These are phyloP conservation scores for Lasioglossum leucozonium DNA, from an alignment of 2,888 invertebrate species.

Conservation along the genomic window DNA sequence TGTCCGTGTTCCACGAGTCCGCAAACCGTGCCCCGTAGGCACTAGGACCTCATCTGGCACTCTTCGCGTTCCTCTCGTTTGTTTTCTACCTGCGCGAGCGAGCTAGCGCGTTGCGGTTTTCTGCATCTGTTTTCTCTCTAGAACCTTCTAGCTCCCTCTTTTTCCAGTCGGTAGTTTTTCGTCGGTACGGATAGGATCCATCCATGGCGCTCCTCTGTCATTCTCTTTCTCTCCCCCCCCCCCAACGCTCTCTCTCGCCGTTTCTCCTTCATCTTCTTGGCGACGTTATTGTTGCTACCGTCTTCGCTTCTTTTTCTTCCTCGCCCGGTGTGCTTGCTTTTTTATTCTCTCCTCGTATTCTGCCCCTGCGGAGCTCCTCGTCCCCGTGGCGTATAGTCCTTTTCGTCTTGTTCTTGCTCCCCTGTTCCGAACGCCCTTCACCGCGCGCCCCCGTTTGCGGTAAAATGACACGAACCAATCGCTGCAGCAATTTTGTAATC, in stretches of 20 bases:
- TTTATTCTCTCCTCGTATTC: constrained; percentile 24
- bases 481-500: constrained; percentile 61
- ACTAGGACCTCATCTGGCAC: constrained; percentile 3
- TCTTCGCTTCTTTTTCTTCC: constrained; percentile 16
- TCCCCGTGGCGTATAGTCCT: not conserved
- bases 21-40: not conserved
- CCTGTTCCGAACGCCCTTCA: not conserved
- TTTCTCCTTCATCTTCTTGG: constrained; percentile 11
- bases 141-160: not conserved
- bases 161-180: not conserved
- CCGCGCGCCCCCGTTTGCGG: constrained; percentile 24
- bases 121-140: constrained; percentile 20
- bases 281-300: constrained; percentile 38
- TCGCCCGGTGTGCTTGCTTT: not conserved
- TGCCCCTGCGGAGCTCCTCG: constrained; percentile 5
- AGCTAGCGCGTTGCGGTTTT: not conserved
- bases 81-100: not conserved
- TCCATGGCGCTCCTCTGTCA: not conserved
- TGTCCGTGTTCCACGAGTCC: not conserved
- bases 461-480: constrained; percentile 59
- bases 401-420: constrained; percentile 18
- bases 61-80: constrained; percentile 14
- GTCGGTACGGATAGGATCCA: not conserved
- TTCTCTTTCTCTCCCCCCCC: not conserved
- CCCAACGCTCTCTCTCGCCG: not conserved